These are phyloP conservation scores for Brachirus orientalis DNA, from an alignment of 2,113 vertebrate species.

Conservation along the genomic window DNA sequence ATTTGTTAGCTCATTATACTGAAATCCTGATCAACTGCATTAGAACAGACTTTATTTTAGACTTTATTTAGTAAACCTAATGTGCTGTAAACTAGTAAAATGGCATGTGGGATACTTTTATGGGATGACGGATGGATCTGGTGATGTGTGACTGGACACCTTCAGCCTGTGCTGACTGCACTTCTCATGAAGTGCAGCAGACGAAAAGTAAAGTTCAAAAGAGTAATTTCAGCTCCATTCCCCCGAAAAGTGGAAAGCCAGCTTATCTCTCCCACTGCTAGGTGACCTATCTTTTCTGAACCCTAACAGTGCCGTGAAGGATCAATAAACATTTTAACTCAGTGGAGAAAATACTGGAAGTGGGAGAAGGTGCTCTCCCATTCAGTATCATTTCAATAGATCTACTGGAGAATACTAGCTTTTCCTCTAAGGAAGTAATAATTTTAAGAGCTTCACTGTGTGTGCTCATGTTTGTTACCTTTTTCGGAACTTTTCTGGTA, in stretches of 20 bases:
- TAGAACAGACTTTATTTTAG: too few relatives aligned
- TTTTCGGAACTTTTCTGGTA: too few relatives aligned
- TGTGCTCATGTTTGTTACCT: background rate
- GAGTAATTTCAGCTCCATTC: conserved; percentile 63
- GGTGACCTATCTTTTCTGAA: conserved; percentile 40
- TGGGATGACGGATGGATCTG: background rate
- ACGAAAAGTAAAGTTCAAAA: conserved; percentile 42
- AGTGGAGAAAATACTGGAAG: conserved; percentile 3
- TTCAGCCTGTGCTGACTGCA: conserved; percentile 20
- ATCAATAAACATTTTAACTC: conserved; percentile 47
- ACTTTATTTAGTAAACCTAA: too few relatives aligned
- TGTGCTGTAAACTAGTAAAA: too few relatives aligned
- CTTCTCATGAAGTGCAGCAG: background rate
- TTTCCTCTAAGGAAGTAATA: background rate
- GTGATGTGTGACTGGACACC: background rate
- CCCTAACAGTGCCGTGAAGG: conserved; percentile 28
- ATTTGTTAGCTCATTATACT: too few relatives aligned
- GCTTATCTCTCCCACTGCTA: conserved; percentile 38
- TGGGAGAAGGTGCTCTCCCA: background rate
- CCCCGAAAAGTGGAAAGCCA: conserved; percentile 41
- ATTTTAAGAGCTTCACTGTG: background rate
- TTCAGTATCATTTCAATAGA: background rate
- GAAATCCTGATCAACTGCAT: too few relatives aligned
- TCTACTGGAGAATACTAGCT: background rate
- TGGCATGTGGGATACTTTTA: background rate